A percentile compares a stretch with the other conserved stretches of the same genome.
phyloP scores from a whole-genome alignment of 2,797 vertebrate species.

The Amniataba percoides region DNA sequence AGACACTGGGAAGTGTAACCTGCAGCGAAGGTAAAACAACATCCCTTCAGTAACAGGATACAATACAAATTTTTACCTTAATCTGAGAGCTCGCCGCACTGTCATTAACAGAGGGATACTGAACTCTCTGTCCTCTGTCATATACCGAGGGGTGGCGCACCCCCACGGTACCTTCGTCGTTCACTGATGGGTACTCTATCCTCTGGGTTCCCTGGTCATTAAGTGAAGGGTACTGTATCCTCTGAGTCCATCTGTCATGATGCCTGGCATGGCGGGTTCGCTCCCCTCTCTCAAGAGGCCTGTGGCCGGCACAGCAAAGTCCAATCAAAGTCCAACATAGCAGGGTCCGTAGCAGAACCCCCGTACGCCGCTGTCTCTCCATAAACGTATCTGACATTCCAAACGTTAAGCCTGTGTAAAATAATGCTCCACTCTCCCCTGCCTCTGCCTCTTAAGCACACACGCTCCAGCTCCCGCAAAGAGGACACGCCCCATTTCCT shows the following conservation, averaged over 20 bases:
- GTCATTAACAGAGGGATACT: slow-evolving; percentile 65
- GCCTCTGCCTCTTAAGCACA: slow-evolving; percentile 84
- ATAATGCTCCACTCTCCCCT: slow-evolving; percentile 59
- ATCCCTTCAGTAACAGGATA: not conserved
- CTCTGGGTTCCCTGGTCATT: slow-evolving; percentile 62
- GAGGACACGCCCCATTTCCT: slow-evolving; percentile 81
- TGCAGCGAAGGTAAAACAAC: not conserved
- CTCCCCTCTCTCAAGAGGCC: slow-evolving; percentile 65
- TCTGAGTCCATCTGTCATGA: slow-evolving; percentile 58
- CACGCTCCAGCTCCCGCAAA: slow-evolving; percentile 32
- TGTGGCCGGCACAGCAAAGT: slow-evolving; percentile 78
- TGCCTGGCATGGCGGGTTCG: slow-evolving; percentile 73
- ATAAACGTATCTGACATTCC: slow-evolving; percentile 70
- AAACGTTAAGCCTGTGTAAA: slow-evolving; percentile 62
- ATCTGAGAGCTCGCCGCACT: slow-evolving; percentile 52
- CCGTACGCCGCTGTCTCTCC: slow-evolving; percentile 46
- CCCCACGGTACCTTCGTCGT: slow-evolving; percentile 58
- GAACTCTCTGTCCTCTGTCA: slow-evolving; percentile 62
- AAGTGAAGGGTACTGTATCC: slow-evolving; percentile 53
- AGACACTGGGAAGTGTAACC: not conserved
- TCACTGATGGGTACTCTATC: slow-evolving; percentile 72
- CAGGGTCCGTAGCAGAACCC: slow-evolving; percentile 76
- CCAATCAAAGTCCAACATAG: slow-evolving; percentile 81
- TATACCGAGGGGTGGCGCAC: slow-evolving; percentile 47
- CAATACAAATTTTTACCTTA: slow-evolving; percentile 75